These are phyloP conservation scores for Lordiphosa fenestrarum DNA, from an alignment of 2,888 invertebrate genomes.

Conservation along the genomic window DNA sequence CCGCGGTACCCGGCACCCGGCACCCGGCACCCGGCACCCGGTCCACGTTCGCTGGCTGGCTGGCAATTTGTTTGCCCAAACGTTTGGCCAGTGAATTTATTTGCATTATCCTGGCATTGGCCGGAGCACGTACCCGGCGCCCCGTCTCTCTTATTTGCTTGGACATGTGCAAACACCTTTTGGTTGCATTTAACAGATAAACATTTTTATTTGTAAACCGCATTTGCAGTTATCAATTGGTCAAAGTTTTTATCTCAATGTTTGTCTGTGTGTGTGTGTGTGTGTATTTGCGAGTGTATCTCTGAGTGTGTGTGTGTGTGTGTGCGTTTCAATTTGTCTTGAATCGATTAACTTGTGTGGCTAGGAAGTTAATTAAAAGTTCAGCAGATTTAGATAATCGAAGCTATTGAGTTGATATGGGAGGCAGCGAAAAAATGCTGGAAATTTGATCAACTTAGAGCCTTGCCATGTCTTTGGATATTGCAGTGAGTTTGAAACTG, in stretches of 20 bases:
- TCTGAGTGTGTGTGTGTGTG: constrained; percentile 12
- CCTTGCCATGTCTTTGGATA: too few species aligned
- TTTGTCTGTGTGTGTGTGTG: constrained; percentile 2
- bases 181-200: constrained; percentile 60
- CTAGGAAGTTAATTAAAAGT: too few species aligned
- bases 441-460: too few species aligned
- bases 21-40: background rate
- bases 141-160: constrained; percentile 53
- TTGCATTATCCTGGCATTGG: constrained; percentile 62
- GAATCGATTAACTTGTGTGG: constrained; percentile 46
- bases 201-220: constrained; percentile 36
- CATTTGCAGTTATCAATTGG: constrained; percentile 55
- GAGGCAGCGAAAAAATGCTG: too few species aligned
- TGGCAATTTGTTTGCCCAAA: constrained; percentile 60
- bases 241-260: constrained; percentile 29
- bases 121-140: constrained; percentile 25
- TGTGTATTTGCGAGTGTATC: constrained; percentile 1
- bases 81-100: constrained; percentile 58
- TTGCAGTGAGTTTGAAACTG: too few species aligned
- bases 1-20: background rate
- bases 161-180: constrained; percentile 73
- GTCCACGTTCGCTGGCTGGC: constrained; percentile 11
- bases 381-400: too few species aligned
- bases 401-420: too few species aligned
- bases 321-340: constrained; percentile 59